A percentile compares a stretch with the other conserved stretches of the same genome.
phyloP scores from a whole-genome alignment of 1,140 invertebrate species.

The Oryctes rhinoceros region DNA sequence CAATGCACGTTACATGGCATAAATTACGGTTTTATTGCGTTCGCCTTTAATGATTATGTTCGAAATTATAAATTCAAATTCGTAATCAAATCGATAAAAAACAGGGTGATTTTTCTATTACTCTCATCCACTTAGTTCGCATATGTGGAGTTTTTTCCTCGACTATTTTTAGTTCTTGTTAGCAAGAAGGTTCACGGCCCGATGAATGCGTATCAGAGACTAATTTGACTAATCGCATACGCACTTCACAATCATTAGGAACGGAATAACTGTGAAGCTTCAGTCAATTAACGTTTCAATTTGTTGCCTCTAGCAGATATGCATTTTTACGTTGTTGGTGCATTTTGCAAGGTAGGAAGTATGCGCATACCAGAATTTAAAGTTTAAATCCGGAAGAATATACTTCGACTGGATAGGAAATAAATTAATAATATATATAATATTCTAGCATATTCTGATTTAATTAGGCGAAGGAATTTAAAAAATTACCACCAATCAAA shows the following conservation, averaged over 20 bases:
- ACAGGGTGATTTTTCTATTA: constrained; percentile 19
- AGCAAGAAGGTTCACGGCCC: constrained; percentile 1
- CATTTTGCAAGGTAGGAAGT: too few species aligned
- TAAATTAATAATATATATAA: too few species aligned
- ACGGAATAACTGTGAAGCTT: constrained; percentile 21
- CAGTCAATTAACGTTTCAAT: constrained; percentile 35
- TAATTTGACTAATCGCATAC: constrained; percentile 30
- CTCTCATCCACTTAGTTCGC: background rate
- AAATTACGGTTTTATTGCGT: constrained; percentile 39
- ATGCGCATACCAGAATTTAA: too few species aligned
- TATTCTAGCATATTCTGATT: too few species aligned
- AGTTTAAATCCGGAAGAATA: too few species aligned
- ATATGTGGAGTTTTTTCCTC: background rate
- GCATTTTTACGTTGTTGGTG: too few species aligned
- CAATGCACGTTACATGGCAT: constrained; percentile 17
- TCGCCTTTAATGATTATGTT: constrained; percentile 38
- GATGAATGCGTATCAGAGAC: constrained; percentile 23
- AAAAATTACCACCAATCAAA: too few species aligned
- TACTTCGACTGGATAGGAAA: too few species aligned
- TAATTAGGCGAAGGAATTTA: too few species aligned
- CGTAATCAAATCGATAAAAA: constrained; percentile 35
- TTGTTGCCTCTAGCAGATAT: background rate
- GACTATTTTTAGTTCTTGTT: constrained; percentile 14
- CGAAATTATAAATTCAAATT: constrained; percentile 41
- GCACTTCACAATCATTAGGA: background rate